phyloP scores from a whole-genome alignment of 1,140 invertebrate species.

The Hycleus phaleratus region DNA sequence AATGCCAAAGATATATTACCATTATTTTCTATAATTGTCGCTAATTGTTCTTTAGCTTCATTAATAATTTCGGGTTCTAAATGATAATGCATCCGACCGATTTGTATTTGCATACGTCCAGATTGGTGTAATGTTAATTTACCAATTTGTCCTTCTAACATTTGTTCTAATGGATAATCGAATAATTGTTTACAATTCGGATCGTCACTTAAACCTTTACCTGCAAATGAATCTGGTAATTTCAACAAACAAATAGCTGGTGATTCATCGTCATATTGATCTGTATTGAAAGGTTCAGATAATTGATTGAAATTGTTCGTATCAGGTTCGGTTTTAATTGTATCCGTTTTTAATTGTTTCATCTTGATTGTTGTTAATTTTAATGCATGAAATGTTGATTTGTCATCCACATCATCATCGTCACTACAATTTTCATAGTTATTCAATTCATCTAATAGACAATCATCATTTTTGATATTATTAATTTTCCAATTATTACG shows the following conservation, averaged over 20 bases:
- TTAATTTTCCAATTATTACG: constrained; percentile 25
- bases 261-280: constrained; percentile 19
- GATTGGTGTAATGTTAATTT: constrained; percentile 26
- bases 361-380: constrained; percentile 7
- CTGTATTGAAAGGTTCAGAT: constrained; percentile 9
- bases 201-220: constrained; percentile 30
- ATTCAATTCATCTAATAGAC: neutral
- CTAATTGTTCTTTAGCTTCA: constrained; percentile 6
- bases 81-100: constrained; percentile 26
- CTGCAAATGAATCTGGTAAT: constrained; percentile 30
- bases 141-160: constrained; percentile 32
- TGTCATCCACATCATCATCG: constrained; percentile 22
- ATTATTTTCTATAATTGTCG: neutral
- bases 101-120: constrained; percentile 26
- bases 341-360: constrained; percentile 11
- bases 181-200: constrained; percentile 25
- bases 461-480: constrained; percentile 22
- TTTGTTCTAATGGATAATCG: constrained; percentile 25
- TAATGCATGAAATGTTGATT: constrained; percentile 20
- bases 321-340: constrained; percentile 16
- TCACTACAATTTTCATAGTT: neutral
- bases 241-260: constrained; percentile 20
- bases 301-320: constrained; percentile 9
- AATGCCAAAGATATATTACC: constrained; percentile 1
- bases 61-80: constrained; percentile 12